These are phyloP conservation scores for Garra rufa DNA, from an alignment of 2,113 vertebrate genomes.

Conservation along the genomic window DNA sequence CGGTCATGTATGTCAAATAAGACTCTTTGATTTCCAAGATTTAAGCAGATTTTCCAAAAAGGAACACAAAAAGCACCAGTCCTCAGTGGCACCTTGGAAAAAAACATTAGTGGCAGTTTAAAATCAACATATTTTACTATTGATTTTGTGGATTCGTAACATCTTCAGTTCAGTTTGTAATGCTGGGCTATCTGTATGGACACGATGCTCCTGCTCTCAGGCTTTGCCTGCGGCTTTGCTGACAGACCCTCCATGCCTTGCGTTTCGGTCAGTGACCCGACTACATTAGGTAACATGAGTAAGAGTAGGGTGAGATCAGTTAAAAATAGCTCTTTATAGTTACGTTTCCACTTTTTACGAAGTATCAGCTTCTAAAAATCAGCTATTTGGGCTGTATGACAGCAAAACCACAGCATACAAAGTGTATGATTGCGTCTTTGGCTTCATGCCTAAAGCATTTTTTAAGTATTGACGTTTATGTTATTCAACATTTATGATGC, in stretches of 20 bases:
- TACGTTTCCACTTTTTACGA: background rate
- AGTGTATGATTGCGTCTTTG: too few species aligned
- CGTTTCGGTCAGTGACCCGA: background rate
- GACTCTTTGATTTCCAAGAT: background rate
- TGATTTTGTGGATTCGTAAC: background rate
- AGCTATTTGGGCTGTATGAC: too few species aligned
- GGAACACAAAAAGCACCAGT: background rate
- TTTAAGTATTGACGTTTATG: background rate
- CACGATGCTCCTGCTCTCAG: constrained; percentile 1
- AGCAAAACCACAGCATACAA: too few species aligned
- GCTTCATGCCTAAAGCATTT: background rate
- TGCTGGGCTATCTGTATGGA: background rate
- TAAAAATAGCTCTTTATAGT: constrained; percentile 16
- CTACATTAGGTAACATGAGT: background rate
- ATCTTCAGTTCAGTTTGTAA: background rate
- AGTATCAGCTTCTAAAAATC: background rate
- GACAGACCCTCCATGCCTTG: constrained; percentile 3
- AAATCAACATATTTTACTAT: background rate
- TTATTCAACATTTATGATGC: background rate
- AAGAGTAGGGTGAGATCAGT: background rate
- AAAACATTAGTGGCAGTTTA: background rate
- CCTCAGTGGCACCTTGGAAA: background rate
- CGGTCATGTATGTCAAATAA: background rate
- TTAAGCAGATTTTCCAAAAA: background rate
- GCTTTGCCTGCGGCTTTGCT: constrained; percentile 5